Conservation (phyloP, 2,113 vertebrate species). For the Eurypyga helias region DNA sequence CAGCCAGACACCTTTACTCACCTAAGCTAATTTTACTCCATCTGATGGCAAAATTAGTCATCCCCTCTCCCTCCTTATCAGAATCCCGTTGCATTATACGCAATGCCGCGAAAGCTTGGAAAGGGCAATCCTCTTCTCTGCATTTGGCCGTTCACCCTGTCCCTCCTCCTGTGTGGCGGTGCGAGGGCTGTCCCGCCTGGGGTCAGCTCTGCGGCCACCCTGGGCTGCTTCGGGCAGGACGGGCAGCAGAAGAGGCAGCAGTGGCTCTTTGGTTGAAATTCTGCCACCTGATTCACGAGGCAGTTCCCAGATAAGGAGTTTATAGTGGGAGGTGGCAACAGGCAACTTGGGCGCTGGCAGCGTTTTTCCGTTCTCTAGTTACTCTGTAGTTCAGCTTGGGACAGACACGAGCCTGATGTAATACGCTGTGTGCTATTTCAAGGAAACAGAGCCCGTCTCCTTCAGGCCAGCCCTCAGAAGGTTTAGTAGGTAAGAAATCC, state of each 20-base stretch:
- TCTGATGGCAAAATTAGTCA: slow-evolving; percentile 17
- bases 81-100: background rate
- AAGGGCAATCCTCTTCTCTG: background rate
- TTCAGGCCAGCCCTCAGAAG: slow-evolving; percentile 10
- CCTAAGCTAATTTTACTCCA: slow-evolving; percentile 65
- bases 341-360: slow-evolving; percentile 27
- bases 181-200: background rate
- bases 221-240: background rate
- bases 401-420: slow-evolving; percentile 51
- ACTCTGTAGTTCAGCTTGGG: slow-evolving; percentile 49
- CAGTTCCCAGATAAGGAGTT: slow-evolving; percentile 54
- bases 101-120: background rate
- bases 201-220: accelerated
- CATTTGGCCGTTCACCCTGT: background rate
- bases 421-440: slow-evolving; percentile 47
- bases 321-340: slow-evolving; percentile 53
- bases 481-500: slow-evolving; percentile 31
- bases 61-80: slow-evolving; percentile 27
- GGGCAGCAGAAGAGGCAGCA: background rate
- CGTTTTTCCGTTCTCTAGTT: slow-evolving; percentile 59
- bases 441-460: background rate
- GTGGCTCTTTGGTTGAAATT: background rate
- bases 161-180: accelerated
- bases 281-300: background rate
- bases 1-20: slow-evolving; percentile 66